A percentile compares a stretch with the other conserved stretches of the same genome.
phyloP scores from a whole-genome alignment of 2,113 vertebrate species.

The Pionites leucogaster region DNA sequence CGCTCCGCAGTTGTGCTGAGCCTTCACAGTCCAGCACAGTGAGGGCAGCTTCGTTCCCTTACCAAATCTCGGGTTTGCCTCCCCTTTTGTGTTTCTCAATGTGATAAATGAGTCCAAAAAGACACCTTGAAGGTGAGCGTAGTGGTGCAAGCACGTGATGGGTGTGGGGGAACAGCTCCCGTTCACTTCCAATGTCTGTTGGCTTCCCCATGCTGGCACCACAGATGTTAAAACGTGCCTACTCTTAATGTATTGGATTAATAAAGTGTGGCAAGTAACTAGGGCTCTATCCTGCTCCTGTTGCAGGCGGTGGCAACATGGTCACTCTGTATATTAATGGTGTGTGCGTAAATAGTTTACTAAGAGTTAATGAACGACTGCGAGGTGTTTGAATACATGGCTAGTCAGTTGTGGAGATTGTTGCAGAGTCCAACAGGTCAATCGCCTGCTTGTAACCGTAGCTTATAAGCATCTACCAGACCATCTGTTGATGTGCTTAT shows the following conservation, averaged over 20 bases:
- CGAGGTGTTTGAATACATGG: neutral
- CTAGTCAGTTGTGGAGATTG: constrained; percentile 6
- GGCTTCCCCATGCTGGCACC: neutral
- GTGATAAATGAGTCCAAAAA: neutral
- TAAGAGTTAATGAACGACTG: constrained; percentile 40
- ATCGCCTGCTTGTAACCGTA: neutral
- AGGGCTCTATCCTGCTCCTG: neutral
- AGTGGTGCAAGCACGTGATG: neutral
- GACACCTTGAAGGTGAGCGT: neutral
- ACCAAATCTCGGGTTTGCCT: fast-evolving
- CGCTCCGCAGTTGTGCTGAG: neutral
- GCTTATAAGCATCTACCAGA: constrained; percentile 36
- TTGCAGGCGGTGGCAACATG: neutral
- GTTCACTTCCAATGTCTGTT: neutral
- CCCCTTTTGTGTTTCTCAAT: neutral
- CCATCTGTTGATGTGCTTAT: constrained; percentile 47
- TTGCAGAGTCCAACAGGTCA: constrained; percentile 45
- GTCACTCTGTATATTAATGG: neutral
- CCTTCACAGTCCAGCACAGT: fast-evolving
- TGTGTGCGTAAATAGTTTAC: neutral
- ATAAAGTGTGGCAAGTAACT: neutral
- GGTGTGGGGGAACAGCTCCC: constrained; percentile 2
- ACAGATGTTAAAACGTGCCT: neutral
- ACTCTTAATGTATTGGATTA: neutral
- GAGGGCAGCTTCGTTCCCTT: neutral